Evolutionary conservation across 2,888 invertebrate species (phyloP).

Genomic region (Melanargia galathea): DNA sequence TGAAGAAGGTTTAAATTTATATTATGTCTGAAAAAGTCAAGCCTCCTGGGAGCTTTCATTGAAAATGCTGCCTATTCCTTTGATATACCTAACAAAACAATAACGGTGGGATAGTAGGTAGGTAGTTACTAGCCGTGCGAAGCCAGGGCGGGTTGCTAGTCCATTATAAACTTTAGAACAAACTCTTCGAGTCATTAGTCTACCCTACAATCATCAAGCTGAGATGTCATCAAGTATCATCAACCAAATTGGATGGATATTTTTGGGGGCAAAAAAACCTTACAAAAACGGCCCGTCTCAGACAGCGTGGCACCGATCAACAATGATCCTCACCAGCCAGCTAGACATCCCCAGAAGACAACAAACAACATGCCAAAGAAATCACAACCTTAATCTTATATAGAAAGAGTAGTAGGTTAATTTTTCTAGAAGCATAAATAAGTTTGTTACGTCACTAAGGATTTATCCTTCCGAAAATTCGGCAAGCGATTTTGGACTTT

Average conservation of each 20-base stretch:
- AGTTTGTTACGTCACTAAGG: slow-evolving; percentile 37
- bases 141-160: too few relatives aligned
- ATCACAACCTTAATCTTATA: slow-evolving; percentile 32
- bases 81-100: too few relatives aligned
- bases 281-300: slow-evolving; percentile 55
- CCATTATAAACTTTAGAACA: neutral
- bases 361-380: slow-evolving; percentile 11
- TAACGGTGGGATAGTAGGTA: too few relatives aligned
- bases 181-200: slow-evolving; percentile 1
- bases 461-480: slow-evolving; percentile 35
- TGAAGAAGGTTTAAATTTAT: too few relatives aligned
- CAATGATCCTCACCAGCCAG: slow-evolving; percentile 42
- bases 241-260: slow-evolving; percentile 52
- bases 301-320: slow-evolving; percentile 76
- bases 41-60: too few relatives aligned
- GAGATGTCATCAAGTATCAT: slow-evolving; percentile 59
- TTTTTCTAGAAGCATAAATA: slow-evolving; percentile 13
- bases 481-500: slow-evolving; percentile 44
- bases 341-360: slow-evolving; percentile 35
- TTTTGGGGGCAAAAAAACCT: slow-evolving; percentile 43
- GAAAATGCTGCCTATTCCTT: too few relatives aligned
- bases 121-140: too few relatives aligned
- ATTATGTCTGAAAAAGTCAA: too few relatives aligned
- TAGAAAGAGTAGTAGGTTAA: neutral
- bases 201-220: slow-evolving; percentile 15